Conservation (phyloP, 64 coral and sea anemone genomes). For the Platygyra sinensis region DNA sequence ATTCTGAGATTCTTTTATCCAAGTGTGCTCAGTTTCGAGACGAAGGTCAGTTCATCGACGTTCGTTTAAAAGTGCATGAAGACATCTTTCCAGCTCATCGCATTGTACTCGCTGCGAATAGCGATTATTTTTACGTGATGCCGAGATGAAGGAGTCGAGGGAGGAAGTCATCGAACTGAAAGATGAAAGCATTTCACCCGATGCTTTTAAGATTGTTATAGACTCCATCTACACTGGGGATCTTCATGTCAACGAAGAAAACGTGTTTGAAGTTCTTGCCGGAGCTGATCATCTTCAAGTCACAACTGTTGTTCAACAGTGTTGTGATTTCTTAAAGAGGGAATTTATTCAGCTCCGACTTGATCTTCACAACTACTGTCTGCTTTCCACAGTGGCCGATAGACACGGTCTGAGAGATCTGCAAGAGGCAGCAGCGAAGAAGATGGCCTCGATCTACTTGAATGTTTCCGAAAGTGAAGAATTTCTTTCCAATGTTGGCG, state of each 20-base stretch:
- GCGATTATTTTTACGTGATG: constrained; percentile 75
- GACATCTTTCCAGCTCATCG: constrained; percentile 62
- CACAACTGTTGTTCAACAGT: background rate
- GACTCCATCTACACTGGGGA: background rate
- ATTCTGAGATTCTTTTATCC: background rate
- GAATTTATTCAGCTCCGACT: background rate
- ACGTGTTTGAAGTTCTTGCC: background rate
- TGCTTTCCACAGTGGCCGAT: background rate
- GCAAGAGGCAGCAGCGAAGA: background rate
- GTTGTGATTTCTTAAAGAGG: background rate
- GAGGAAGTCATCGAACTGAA: background rate
- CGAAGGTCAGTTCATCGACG: constrained; percentile 44
- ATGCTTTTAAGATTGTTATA: background rate
- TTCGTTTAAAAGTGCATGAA: constrained; percentile 54
- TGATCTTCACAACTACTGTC: background rate
- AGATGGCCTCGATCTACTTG: background rate
- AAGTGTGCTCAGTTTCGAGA: background rate
- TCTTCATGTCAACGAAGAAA: background rate
- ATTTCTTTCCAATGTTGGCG: background rate
- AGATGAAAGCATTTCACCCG: background rate
- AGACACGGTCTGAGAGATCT: background rate
- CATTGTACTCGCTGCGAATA: constrained; percentile 63
- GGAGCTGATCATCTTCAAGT: background rate
- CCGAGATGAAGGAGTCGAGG: constrained; percentile 6
- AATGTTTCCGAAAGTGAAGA: background rate